Evolutionary conservation across 2,888 invertebrate species (phyloP), one percentile per base, ranked within the genome.

Genomic region (Vannuccia rotundouncinata): DNA sequence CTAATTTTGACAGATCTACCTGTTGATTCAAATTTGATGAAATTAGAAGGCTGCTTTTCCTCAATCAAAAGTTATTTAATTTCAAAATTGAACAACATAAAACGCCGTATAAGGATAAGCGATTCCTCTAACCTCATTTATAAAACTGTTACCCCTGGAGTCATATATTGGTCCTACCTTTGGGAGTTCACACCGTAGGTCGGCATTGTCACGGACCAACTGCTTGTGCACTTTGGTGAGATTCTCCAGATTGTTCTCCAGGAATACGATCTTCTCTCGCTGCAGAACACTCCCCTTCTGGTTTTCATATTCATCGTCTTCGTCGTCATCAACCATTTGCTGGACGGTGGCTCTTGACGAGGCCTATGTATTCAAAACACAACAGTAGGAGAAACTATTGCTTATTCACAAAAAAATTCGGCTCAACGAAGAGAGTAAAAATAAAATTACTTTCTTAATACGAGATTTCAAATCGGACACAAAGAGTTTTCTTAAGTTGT

Each of bases 181-280:
- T 82, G 99, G 99, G 88, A 99, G 91, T 89, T 99, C 99, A 90
- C 98, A 98, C 84, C 99, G 92, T 85, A 99, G 91, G 89, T 99
- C 99, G 31, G 99, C 99, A 89, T 99, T 99, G 90, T 99, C 99
- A 82, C 98, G 92, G 83, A 99, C 99, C 88, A 99, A 90, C 91
- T 98, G 94, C 85, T 91, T 90, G 86, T 91, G 90, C 79, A 91
- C 91, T 91, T 98, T 98, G 83, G 99, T 99, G 85, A 99, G 90
- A 89, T 99, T 98, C 89, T 99, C 99, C 86, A 99, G 91, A 89
- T 99, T 99, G 90, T 97, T 99, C 90, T 99, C 99, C 86, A 99
- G 91, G 92, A 99, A 99, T 85, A 94, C 95, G 88, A 99, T 99
- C 91, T 99, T 98, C 89, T 99, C 99, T 89, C 95, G 96, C 90